These are phyloP conservation scores for Drosophila sturtevanti DNA, from an alignment of 1,140 invertebrate genomes.

Conservation along the genomic window DNA sequence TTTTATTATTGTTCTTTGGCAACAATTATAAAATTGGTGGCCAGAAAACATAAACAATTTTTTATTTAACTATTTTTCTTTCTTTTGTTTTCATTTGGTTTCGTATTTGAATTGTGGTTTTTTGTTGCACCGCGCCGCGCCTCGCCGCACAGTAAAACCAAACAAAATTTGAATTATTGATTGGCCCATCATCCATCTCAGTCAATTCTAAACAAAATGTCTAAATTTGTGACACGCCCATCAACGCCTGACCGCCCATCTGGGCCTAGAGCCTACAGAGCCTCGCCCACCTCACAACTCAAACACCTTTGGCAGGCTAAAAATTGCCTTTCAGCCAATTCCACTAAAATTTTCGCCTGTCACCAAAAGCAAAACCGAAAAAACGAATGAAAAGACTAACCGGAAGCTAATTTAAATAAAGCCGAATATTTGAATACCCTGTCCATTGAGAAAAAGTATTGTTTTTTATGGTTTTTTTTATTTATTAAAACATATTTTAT, in stretches of 20 bases:
- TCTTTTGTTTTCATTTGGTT: conserved; percentile 19
- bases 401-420: background rate
- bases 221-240: conserved; percentile 69
- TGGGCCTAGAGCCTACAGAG: background rate
- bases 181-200: conserved; percentile 30
- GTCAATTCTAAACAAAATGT: conserved; percentile 49
- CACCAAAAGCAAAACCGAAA: conserved; percentile 14
- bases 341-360: conserved; percentile 55
- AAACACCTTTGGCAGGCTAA: conserved; percentile 26
- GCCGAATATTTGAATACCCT: background rate
- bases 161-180: conserved; percentile 78
- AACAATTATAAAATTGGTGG: conserved; percentile 21
- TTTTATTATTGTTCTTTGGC: conserved; percentile 15
- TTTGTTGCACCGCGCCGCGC: background rate
- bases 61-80: conserved; percentile 37
- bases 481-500: no score
- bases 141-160: conserved; percentile 30
- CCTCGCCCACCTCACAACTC: conserved; percentile 36
- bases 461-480: no score
- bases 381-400: background rate
- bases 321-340: conserved; percentile 74
- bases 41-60: conserved; percentile 18
- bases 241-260: conserved; percentile 53
- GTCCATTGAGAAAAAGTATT: no score
- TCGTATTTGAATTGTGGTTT: conserved; percentile 18